Evolutionary conservation across 2,888 invertebrate species (phyloP).

Genomic region (Hydroisotoma schaefferi): DNA sequence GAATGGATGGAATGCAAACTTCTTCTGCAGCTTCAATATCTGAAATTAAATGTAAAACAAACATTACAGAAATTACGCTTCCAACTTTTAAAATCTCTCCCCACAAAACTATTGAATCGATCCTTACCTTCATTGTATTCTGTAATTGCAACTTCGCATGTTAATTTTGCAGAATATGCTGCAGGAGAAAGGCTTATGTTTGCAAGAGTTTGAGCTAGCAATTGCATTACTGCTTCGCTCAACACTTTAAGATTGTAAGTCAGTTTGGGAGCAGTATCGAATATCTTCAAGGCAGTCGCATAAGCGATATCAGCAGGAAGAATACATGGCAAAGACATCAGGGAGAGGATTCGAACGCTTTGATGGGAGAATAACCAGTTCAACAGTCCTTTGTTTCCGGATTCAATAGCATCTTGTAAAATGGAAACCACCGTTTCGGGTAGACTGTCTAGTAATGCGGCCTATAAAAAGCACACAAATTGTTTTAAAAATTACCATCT

Average conservation of each 20-base stretch:
- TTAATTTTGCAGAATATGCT: constrained; percentile 57
- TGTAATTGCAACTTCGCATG: constrained; percentile 65
- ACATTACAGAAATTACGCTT: not conserved
- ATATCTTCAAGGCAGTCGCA: constrained; percentile 83
- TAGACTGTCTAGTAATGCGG: constrained; percentile 79
- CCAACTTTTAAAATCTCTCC: not conserved
- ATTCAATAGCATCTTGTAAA: constrained; percentile 89
- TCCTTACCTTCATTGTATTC: constrained; percentile 59
- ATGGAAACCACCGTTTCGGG: constrained; percentile 85
- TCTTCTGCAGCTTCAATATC: constrained; percentile 47
- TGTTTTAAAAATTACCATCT: not conserved
- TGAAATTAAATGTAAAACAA: constrained; percentile 9
- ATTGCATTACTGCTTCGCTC: constrained; percentile 61
- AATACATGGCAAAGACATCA: constrained; percentile 78
- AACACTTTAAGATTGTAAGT: constrained; percentile 60
- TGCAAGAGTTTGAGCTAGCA: constrained; percentile 58
- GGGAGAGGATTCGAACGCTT: constrained; percentile 73
- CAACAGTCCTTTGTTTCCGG: constrained; percentile 82
- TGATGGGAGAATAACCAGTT: constrained; percentile 86
- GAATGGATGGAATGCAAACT: constrained; percentile 33
- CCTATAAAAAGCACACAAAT: constrained; percentile 57
- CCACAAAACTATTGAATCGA: too few species aligned
- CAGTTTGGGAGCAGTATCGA: constrained; percentile 51
- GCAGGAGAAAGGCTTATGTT: constrained; percentile 51
- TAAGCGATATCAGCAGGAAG: constrained; percentile 83